A percentile compares a stretch with the other conserved stretches of the same genome.
Evolutionary conservation across 2,888 invertebrate genomes (phyloP).

Genomic region (Agapostemon virescens): DNA sequence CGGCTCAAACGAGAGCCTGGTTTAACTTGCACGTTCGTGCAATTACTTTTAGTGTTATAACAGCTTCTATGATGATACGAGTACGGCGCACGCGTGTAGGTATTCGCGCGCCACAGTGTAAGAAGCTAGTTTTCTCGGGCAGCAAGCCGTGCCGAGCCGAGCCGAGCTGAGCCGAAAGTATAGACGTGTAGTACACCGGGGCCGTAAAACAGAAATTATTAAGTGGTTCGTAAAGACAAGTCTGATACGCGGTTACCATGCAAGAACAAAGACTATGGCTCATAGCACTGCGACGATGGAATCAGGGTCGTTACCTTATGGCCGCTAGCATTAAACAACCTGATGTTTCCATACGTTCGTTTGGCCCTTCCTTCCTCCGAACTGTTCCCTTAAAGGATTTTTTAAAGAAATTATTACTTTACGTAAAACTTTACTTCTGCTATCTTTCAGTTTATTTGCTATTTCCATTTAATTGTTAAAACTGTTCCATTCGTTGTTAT

Average conservation of each 20-base stretch:
- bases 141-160: constrained; percentile 12
- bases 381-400: not conserved
- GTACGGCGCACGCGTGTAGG: constrained; percentile 12
- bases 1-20: constrained; percentile 50
- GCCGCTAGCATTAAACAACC: not conserved
- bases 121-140: constrained; percentile 61
- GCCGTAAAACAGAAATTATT: constrained; percentile 63
- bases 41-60: constrained; percentile 60
- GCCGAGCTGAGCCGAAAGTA: constrained; percentile 22
- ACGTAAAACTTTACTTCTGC: not conserved
- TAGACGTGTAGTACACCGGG: constrained; percentile 39
- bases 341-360: not conserved
- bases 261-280: constrained; percentile 22
- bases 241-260: constrained; percentile 29
- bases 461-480: no score
- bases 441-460: no score
- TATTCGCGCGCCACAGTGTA: constrained; percentile 32
- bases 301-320: constrained; percentile 13
- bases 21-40: constrained; percentile 51
- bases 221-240: constrained; percentile 55
- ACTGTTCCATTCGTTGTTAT: no score
- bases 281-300: not conserved
- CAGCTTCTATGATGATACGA: constrained; percentile 56
- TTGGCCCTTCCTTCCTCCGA: not conserved
- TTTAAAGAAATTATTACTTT: not conserved